Percentiles rank a stretch among this genome's conserved stretches.
Conservation (phyloP, 2,888 invertebrate genomes). For the Chrysolina oricalcia region DNA sequence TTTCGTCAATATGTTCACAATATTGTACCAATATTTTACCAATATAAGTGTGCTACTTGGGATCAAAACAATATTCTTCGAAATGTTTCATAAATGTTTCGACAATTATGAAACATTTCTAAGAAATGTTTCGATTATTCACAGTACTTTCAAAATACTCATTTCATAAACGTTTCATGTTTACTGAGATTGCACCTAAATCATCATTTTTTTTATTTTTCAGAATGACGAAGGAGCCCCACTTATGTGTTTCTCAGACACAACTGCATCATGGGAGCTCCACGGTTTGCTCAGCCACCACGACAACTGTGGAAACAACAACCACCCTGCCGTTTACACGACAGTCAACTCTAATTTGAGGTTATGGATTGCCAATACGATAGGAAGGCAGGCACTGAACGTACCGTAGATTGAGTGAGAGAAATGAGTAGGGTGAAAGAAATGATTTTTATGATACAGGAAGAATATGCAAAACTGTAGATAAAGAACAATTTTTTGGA, state of each 20-base stretch:
- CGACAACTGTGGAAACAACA: slow-evolving; percentile 75
- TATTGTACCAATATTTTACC: too few species aligned
- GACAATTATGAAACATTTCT: too few species aligned
- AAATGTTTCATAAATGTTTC: too few species aligned
- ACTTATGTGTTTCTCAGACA: slow-evolving; percentile 76
- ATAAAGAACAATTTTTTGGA: background rate
- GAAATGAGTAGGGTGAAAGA: background rate
- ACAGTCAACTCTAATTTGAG: slow-evolving; percentile 68
- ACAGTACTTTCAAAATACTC: too few species aligned
- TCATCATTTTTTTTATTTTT: slow-evolving; percentile 53
- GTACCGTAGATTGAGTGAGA: slow-evolving; percentile 1
- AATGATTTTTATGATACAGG: background rate
- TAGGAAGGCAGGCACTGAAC: slow-evolving; percentile 61
- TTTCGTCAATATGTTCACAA: too few species aligned
- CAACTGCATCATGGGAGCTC: slow-evolving; percentile 75
- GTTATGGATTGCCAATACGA: slow-evolving; percentile 71
- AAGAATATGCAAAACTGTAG: slow-evolving; percentile 2
- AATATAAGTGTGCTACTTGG: too few species aligned
- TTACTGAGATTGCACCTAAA: background rate
- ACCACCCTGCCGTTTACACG: slow-evolving; percentile 76
- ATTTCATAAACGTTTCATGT: too few species aligned
- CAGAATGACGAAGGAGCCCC: slow-evolving; percentile 81
- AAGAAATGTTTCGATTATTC: too few species aligned
- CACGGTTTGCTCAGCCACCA: slow-evolving; percentile 77
- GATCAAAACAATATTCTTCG: too few species aligned